These are phyloP conservation scores for Bathynomus jamesi DNA, from an alignment of 1,140 invertebrate species.

Conservation along the genomic window DNA sequence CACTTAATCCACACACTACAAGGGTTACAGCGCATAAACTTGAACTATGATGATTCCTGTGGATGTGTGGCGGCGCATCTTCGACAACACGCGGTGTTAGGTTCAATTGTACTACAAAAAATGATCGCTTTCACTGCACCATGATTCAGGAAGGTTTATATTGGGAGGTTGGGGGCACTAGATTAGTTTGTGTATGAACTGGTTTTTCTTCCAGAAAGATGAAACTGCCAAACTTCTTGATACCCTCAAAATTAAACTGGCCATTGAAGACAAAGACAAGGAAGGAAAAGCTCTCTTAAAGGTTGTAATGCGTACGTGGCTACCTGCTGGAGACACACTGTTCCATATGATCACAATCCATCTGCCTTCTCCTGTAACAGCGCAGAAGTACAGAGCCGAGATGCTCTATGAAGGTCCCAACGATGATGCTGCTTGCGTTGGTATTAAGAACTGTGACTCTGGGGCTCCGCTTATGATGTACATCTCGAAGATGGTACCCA, in stretches of 20 bases:
- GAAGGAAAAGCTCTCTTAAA: conserved; percentile 86
- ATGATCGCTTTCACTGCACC: neutral
- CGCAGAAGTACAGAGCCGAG: conserved; percentile 98
- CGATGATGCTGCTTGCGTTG: conserved; percentile 92
- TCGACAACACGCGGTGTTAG: no score
- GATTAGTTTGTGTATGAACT: neutral
- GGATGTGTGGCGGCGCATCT: no score
- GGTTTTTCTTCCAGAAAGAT: conserved; percentile 58
- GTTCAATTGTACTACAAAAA: neutral
- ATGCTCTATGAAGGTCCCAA: conserved; percentile 96
- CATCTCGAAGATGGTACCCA: conserved; percentile 99
- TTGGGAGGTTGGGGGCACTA: neutral
- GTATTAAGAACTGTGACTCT: conserved; percentile 83
- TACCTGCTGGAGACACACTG: conserved; percentile 97
- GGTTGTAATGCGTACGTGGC: conserved; percentile 97
- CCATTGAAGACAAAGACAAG: conserved; percentile 91
- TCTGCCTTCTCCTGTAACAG: conserved; percentile 95
- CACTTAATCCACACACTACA: no score
- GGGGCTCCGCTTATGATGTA: conserved; percentile 99
- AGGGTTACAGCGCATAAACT: no score
- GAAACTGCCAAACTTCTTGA: conserved; percentile 75
- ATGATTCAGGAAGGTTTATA: neutral
- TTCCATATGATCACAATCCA: conserved; percentile 99
- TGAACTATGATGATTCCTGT: no score
- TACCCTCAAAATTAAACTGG: conserved; percentile 86